phyloP scores from a whole-genome alignment of 2,113 vertebrate genomes.

The Thermophis baileyi region DNA sequence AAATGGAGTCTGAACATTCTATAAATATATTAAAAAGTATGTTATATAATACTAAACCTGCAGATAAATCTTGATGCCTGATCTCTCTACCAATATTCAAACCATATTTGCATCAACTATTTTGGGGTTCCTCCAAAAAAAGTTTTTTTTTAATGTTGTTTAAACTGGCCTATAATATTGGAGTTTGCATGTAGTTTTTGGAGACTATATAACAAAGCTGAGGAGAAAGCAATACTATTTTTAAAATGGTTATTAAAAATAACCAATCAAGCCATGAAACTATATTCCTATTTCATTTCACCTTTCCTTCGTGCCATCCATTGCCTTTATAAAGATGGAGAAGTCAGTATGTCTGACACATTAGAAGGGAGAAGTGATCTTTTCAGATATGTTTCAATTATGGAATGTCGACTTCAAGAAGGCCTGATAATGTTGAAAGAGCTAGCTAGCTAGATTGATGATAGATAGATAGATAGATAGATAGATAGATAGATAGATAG shows the following conservation, averaged over 20 bases:
- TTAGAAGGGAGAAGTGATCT: neutral
- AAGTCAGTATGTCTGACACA: too few species aligned
- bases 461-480: too few species aligned
- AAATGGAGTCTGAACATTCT: neutral
- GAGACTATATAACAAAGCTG: neutral
- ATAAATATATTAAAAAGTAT: neutral
- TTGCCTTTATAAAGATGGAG: neutral
- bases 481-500: too few species aligned
- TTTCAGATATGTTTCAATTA: neutral
- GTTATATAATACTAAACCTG: neutral
- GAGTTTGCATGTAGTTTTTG: neutral
- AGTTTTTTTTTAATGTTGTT: neutral
- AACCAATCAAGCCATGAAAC: neutral
- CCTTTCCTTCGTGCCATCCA: neutral
- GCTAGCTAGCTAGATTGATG: too few species aligned
- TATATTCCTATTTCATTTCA: neutral
- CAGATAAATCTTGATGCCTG: neutral
- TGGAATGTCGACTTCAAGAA: neutral
- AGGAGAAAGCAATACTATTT: neutral
- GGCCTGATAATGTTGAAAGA: neutral
- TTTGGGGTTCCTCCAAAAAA: neutral
- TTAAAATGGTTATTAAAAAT: neutral
- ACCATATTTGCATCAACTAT: neutral
- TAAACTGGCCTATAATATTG: neutral
- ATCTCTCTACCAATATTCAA: neutral